Evolutionary conservation across 1,140 invertebrate genomes (phyloP).

Genomic region (Brachionus paranguensis): DNA sequence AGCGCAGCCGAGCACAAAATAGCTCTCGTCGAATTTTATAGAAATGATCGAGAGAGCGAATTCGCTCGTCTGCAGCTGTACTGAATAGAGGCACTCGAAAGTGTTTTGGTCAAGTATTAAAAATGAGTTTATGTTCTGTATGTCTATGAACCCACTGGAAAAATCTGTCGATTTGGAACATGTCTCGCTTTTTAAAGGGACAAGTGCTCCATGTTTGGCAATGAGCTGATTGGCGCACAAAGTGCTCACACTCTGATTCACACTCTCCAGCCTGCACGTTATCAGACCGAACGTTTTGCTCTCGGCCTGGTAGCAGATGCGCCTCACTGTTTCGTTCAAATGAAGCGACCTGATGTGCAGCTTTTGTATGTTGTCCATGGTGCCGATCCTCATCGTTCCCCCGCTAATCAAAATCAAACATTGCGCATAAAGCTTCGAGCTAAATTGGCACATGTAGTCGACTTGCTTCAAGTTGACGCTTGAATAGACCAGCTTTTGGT

Average conservation of each 20-base stretch:
- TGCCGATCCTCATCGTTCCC: constrained; percentile 86
- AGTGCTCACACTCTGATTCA: background rate
- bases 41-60: constrained; percentile 82
- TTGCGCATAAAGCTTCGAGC: constrained; percentile 86
- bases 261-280: constrained; percentile 75
- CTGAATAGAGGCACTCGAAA: constrained; percentile 72
- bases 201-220: background rate
- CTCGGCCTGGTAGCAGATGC: constrained; percentile 88
- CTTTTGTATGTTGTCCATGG: constrained; percentile 97
- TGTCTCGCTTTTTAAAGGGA: constrained; percentile 69
- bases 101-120: constrained; percentile 92
- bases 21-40: constrained; percentile 84
- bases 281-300: constrained; percentile 89
- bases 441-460: constrained; percentile 93
- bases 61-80: constrained; percentile 77
- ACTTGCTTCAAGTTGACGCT: constrained; percentile 98
- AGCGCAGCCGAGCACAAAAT: constrained; percentile 90
- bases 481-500: constrained; percentile 96
- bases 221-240: background rate
- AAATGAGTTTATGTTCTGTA: constrained; percentile 66
- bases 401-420: constrained; percentile 89
- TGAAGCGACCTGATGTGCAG: constrained; percentile 90
- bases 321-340: constrained; percentile 78
- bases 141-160: constrained; percentile 53
- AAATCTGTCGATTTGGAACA: constrained; percentile 63